Conservation (phyloP, 2,113 vertebrate genomes). For the Noctilio leporinus region DNA sequence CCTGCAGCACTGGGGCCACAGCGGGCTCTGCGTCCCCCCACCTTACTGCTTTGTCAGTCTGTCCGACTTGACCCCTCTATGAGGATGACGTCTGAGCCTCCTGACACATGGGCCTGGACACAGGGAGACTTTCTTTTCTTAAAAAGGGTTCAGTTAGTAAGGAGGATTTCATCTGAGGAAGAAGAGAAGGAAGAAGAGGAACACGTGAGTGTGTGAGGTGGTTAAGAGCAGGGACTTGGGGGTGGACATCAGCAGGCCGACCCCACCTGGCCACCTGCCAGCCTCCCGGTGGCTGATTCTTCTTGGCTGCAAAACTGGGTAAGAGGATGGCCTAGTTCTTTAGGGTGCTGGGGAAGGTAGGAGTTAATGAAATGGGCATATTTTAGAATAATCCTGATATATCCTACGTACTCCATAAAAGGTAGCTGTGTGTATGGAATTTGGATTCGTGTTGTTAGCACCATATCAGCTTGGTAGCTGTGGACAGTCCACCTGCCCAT, state of each 20-base stretch:
- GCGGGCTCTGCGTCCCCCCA: background rate
- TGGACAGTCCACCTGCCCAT: background rate
- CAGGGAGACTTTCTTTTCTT: background rate
- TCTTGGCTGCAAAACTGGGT: background rate
- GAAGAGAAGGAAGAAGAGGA: background rate
- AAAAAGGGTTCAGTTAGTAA: background rate
- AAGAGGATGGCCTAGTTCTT: background rate
- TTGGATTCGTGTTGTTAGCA: background rate
- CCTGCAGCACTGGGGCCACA: background rate
- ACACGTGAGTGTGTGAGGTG: accelerated
- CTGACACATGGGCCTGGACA: background rate
- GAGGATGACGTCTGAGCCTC: background rate
- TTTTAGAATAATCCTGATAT: background rate
- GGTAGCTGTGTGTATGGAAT: background rate
- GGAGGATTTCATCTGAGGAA: background rate
- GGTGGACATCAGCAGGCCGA: background rate
- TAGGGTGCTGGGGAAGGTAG: background rate
- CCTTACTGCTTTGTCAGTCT: background rate
- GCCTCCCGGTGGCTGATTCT: background rate
- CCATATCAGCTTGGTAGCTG: background rate
- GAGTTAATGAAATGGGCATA: background rate
- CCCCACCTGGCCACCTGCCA: background rate
- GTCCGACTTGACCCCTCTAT: background rate
- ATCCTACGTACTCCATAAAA: background rate
- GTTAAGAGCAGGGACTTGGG: background rate